Percentiles rank a stretch among this genome's conserved stretches.
phyloP scores from a whole-genome alignment of 1,140 invertebrate species.

The Calliopsis andreniformis region DNA sequence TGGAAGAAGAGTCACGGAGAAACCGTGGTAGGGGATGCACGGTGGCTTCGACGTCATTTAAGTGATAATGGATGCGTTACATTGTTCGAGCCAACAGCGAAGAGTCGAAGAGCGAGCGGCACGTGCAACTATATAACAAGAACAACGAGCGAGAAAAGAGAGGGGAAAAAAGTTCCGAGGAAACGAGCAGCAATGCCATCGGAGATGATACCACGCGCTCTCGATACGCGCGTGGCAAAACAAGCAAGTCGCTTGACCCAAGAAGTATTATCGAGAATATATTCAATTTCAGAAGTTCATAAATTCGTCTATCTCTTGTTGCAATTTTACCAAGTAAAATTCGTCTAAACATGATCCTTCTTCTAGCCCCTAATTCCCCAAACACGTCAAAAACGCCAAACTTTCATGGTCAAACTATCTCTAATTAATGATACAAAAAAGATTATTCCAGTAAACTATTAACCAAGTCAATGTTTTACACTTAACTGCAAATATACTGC shows the following conservation, averaged over 20 bases:
- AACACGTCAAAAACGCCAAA: too few relatives aligned
- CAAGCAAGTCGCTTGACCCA: background rate
- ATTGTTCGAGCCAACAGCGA: conserved; percentile 21
- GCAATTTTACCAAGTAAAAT: too few relatives aligned
- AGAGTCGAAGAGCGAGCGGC: conserved; percentile 22
- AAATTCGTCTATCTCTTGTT: too few relatives aligned
- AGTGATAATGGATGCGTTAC: conserved; percentile 45
- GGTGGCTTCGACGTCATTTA: conserved; percentile 18
- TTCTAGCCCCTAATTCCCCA: too few relatives aligned
- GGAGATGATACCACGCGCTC: conserved; percentile 23
- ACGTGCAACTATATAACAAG: conserved; percentile 14
- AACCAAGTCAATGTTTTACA: too few relatives aligned
- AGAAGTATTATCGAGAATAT: too few relatives aligned
- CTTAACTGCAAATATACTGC: too few relatives aligned
- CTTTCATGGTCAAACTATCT: too few relatives aligned
- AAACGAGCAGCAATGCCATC: conserved; percentile 45
- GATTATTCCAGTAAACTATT: too few relatives aligned
- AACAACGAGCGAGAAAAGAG: background rate
- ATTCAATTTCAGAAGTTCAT: background rate
- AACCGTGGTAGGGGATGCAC: conserved; percentile 7
- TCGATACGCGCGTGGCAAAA: conserved; percentile 13
- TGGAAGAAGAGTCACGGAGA: conserved; percentile 10
- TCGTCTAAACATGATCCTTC: too few relatives aligned
- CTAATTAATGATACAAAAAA: too few relatives aligned
- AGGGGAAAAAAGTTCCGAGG: conserved; percentile 28